phyloP scores from a whole-genome alignment of 1,140 invertebrate genomes.

The Drosophila navojoa region DNA sequence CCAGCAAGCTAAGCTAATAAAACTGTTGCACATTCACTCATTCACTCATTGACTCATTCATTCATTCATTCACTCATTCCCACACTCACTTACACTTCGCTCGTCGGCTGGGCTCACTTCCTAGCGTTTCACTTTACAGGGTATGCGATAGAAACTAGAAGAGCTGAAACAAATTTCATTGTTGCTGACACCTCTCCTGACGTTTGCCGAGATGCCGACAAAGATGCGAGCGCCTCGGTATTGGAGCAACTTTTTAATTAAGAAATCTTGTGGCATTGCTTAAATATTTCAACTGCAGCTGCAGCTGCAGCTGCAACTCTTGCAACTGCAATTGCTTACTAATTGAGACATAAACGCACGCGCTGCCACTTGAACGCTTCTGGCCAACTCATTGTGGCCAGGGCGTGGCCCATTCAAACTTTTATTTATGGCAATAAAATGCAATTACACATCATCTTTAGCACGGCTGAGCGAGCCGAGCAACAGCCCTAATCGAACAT shows the following conservation, averaged over 20 bases:
- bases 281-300: conserved; percentile 75
- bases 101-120: not conserved
- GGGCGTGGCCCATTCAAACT: conserved; percentile 25
- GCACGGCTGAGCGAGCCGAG: conserved; percentile 33
- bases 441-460: conserved; percentile 73
- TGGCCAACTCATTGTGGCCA: not conserved
- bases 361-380: conserved; percentile 35
- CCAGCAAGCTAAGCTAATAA: too few relatives aligned
- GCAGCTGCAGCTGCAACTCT: conserved; percentile 16
- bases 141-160: conserved; percentile 42
- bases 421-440: conserved; percentile 77
- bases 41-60: too few relatives aligned
- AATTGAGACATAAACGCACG: conserved; percentile 67
- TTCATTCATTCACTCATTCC: too few relatives aligned
- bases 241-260: conserved; percentile 75
- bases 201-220: conserved; percentile 26
- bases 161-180: conserved; percentile 79
- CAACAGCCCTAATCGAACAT: conserved; percentile 42
- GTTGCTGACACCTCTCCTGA: conserved; percentile 73
- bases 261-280: conserved; percentile 78
- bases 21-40: too few relatives aligned
- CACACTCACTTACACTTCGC: not conserved
- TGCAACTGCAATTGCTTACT: conserved; percentile 63
- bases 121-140: not conserved
- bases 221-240: conserved; percentile 17